Evolutionary conservation across 2,113 vertebrate species (phyloP).

Genomic region (Gallinago media): DNA sequence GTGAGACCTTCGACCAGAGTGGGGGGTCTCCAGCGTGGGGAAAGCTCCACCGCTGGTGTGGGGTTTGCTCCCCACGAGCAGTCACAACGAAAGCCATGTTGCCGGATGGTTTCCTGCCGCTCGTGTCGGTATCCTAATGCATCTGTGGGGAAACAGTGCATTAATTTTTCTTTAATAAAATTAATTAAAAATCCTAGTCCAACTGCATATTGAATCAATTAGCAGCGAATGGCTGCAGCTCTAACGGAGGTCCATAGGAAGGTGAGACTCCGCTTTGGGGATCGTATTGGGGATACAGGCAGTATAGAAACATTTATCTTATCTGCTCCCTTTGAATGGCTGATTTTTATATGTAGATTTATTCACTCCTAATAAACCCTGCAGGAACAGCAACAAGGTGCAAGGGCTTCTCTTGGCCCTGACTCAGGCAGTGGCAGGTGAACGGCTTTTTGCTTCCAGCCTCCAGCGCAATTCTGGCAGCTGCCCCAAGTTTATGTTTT

Average conservation of each 20-base stretch:
- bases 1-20: not conserved
- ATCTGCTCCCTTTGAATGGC: not conserved
- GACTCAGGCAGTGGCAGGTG: not conserved
- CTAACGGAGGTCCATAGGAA: not conserved
- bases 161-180: conserved; percentile 64
- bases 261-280: not conserved
- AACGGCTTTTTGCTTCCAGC: not conserved
- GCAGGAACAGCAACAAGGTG: not conserved
- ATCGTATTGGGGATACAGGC: not conserved
- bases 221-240: not conserved
- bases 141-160: conserved; percentile 14
- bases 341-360: not conserved
- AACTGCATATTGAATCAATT: conserved; percentile 18
- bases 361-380: not conserved
- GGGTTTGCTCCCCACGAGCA: not conserved
- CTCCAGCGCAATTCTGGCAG: not conserved
- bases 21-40: accelerated
- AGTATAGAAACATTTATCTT: not conserved
- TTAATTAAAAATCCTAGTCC: conserved; percentile 58
- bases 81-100: accelerated
- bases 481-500: not conserved
- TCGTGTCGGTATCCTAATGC: not conserved
- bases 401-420: not conserved
- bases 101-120: not conserved
- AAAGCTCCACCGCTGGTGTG: accelerated